These are phyloP conservation scores for Caenorhabditis parvicauda DNA, from an alignment of 2,888 invertebrate species.

Conservation along the genomic window DNA sequence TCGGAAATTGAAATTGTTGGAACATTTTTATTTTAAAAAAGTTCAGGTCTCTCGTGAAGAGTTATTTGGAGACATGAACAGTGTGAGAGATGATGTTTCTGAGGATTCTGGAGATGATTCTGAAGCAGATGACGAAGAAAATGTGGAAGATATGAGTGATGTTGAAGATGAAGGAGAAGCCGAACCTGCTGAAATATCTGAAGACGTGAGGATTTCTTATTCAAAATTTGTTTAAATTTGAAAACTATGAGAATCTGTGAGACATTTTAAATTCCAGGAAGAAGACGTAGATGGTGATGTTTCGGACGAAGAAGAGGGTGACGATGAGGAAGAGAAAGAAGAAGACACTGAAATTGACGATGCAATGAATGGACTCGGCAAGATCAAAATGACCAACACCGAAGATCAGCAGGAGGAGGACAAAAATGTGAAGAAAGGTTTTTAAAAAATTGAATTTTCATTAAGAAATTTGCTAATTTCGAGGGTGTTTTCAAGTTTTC, in stretches of 20 bases:
- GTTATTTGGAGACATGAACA: constrained; percentile 28
- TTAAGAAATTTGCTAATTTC: neutral
- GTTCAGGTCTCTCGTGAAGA: constrained; percentile 25
- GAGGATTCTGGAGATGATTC: constrained; percentile 6
- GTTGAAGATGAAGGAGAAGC: constrained; percentile 4
- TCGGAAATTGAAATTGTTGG: neutral
- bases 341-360: constrained; percentile 10
- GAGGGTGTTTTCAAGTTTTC: neutral
- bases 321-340: constrained; percentile 9
- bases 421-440: constrained; percentile 15
- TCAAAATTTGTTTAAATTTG: neutral
- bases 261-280: neutral
- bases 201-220: neutral
- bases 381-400: constrained; percentile 7
- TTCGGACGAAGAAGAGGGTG: constrained; percentile 13
- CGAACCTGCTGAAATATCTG: neutral
- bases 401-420: constrained; percentile 4
- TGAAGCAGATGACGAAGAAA: constrained; percentile 7
- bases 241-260: too few species aligned
- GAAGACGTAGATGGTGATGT: constrained; percentile 11
- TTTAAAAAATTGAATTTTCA: neutral
- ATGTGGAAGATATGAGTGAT: neutral
- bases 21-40: neutral
- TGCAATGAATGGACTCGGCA: constrained; percentile 1
- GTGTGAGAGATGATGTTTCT: constrained; percentile 10